Conservation (phyloP, 2,113 vertebrate genomes). For the Indicator indicator region DNA sequence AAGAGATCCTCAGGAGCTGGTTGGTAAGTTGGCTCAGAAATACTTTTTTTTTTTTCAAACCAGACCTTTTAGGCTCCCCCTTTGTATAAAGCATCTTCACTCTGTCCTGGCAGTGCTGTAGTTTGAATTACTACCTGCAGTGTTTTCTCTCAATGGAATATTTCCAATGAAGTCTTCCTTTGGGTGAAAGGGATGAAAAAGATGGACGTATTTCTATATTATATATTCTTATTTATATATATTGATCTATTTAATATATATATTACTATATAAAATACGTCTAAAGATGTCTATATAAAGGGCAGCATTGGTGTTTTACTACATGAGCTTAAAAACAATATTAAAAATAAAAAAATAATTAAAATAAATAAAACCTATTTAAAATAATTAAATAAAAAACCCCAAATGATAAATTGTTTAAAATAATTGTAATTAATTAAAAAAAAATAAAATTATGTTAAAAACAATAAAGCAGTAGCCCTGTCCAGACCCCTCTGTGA, state of each 20-base stretch:
- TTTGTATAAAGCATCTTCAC: background rate
- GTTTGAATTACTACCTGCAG: background rate
- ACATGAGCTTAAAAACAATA: too few species aligned
- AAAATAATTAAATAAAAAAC: too few species aligned
- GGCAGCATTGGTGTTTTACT: too few species aligned
- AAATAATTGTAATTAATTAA: too few species aligned
- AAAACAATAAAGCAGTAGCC: background rate
- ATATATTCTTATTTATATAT: background rate
- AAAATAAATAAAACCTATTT: too few species aligned
- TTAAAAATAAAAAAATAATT: too few species aligned
- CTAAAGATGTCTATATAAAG: too few species aligned
- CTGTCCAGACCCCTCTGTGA: background rate
- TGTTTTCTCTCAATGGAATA: background rate
- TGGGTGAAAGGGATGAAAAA: background rate
- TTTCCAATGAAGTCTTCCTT: background rate
- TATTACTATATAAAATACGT: too few species aligned
- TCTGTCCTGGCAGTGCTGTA: background rate
- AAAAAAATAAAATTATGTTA: too few species aligned
- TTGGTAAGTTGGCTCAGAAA: conserved; percentile 83
- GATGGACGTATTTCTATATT: background rate
- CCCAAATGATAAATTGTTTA: too few species aligned
- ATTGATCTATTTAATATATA: background rate
- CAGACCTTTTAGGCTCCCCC: background rate
- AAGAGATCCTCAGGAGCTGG: conserved; percentile 93
- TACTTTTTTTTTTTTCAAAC: background rate